Conservation (phyloP, 2,113 vertebrate species). For the Hemiprocne comata region DNA sequence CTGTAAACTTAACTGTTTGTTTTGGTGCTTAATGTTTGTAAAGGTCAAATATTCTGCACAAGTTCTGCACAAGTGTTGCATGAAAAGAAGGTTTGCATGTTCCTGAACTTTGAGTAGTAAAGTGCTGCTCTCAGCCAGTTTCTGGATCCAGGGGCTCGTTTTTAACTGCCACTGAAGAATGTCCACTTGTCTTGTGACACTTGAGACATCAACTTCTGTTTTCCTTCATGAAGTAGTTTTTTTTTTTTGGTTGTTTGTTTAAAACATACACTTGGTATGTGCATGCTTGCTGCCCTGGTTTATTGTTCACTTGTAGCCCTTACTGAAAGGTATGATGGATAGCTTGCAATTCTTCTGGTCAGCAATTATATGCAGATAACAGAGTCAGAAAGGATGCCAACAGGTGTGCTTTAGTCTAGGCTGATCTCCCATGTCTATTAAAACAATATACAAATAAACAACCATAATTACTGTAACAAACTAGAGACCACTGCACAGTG, state of each 20-base stretch:
- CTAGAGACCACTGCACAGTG: neutral
- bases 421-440: neutral
- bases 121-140: neutral
- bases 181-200: neutral
- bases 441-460: neutral
- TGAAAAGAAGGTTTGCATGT: neutral
- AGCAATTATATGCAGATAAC: neutral
- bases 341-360: neutral
- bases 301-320: neutral
- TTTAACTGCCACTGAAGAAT: neutral
- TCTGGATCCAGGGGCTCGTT: neutral
- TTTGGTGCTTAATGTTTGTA: neutral
- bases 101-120: neutral
- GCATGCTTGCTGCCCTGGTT: neutral
- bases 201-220: neutral
- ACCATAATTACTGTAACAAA: neutral
- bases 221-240: neutral
- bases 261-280: neutral
- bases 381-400: neutral
- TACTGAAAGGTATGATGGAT: neutral
- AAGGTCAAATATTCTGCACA: neutral
- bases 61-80: neutral
- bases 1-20: neutral
- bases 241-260: neutral
- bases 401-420: neutral